A percentile compares a stretch with the other conserved stretches of the same genome.
phyloP scores from a whole-genome alignment of 1,140 invertebrate genomes.

The Cydia fagiglandana region DNA sequence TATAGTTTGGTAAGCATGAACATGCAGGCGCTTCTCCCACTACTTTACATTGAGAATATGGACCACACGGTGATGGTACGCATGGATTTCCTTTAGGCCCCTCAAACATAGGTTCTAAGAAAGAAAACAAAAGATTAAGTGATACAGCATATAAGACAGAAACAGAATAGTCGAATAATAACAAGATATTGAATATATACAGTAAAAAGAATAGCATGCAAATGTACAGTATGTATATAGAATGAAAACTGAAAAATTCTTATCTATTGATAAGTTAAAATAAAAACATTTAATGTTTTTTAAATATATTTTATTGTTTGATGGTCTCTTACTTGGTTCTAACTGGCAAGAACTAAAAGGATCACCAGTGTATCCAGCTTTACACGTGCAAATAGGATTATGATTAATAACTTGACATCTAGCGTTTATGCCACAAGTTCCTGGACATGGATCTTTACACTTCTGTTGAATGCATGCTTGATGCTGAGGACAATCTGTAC shows the following conservation, averaged over 20 bases:
- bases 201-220: slow-evolving; percentile 78
- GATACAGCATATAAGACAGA: slow-evolving; percentile 39
- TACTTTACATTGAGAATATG: slow-evolving; percentile 88
- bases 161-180: slow-evolving; percentile 52
- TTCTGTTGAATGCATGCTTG: slow-evolving; percentile 89
- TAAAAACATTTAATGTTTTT: slow-evolving; percentile 37
- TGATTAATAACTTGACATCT: slow-evolving; percentile 90
- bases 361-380: slow-evolving; percentile 89
- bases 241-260: slow-evolving; percentile 37
- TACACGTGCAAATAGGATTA: slow-evolving; percentile 90
- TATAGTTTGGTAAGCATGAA: slow-evolving; percentile 84
- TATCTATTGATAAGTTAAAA: slow-evolving; percentile 40
- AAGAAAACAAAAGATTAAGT: slow-evolving; percentile 59
- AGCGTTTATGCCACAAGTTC: slow-evolving; percentile 91
- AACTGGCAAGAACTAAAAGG: slow-evolving; percentile 88
- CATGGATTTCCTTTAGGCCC: slow-evolving; percentile 83
- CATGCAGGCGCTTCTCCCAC: slow-evolving; percentile 86
- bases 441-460: slow-evolving; percentile 90
- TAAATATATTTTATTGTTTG: slow-evolving; percentile 48
- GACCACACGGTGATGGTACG: slow-evolving; percentile 88
- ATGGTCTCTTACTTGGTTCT: slow-evolving; percentile 68
- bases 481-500: slow-evolving; percentile 90
- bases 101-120: slow-evolving; percentile 75
- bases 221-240: slow-evolving; percentile 78
- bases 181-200: slow-evolving; percentile 48